Evolutionary conservation across 2,888 invertebrate genomes (phyloP).

Genomic region (Caenorhabditis afra): DNA sequence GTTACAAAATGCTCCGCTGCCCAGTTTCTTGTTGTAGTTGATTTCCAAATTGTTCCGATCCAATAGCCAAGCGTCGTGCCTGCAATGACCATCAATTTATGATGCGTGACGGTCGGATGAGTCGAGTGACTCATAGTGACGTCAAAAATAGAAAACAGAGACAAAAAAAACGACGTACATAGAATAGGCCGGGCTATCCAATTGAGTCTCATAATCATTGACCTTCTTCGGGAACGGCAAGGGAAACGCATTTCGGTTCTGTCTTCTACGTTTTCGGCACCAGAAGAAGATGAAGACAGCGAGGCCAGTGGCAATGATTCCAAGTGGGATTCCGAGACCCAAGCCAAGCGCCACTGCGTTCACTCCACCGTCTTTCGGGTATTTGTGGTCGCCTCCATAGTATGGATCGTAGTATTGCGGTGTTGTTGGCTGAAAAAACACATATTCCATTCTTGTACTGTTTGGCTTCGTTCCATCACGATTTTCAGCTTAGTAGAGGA

Average conservation of each 20-base stretch:
- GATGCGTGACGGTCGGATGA: not conserved
- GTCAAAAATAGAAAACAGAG: no score
- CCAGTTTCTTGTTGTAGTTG: constrained; percentile 74
- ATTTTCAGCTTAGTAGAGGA: not conserved
- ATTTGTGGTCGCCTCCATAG: constrained; percentile 38
- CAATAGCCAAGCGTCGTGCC: constrained; percentile 66
- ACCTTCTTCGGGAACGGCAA: constrained; percentile 53
- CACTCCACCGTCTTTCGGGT: constrained; percentile 8
- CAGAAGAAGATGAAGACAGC: constrained; percentile 57
- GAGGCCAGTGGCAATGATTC: constrained; percentile 42
- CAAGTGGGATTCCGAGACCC: constrained; percentile 62
- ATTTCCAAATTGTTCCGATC: constrained; percentile 66
- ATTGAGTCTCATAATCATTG: constrained; percentile 59
- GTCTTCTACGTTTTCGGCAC: constrained; percentile 33
- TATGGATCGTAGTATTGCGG: constrained; percentile 60
- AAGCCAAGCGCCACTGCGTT: constrained; percentile 64
- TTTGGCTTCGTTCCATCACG: not conserved
- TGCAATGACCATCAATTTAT: constrained; percentile 23
- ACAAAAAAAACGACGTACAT: no score
- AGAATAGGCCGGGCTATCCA: constrained; percentile 61
- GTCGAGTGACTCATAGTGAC: constrained; percentile 2
- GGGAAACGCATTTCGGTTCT: constrained; percentile 51
- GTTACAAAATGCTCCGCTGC: constrained; percentile 76
- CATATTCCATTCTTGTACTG: not conserved
- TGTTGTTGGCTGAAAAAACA: constrained; percentile 43